Percentiles rank a stretch among this genome's conserved stretches.
Conservation (phyloP, 1,140 invertebrate species). For the Drosophila grimshawi region DNA sequence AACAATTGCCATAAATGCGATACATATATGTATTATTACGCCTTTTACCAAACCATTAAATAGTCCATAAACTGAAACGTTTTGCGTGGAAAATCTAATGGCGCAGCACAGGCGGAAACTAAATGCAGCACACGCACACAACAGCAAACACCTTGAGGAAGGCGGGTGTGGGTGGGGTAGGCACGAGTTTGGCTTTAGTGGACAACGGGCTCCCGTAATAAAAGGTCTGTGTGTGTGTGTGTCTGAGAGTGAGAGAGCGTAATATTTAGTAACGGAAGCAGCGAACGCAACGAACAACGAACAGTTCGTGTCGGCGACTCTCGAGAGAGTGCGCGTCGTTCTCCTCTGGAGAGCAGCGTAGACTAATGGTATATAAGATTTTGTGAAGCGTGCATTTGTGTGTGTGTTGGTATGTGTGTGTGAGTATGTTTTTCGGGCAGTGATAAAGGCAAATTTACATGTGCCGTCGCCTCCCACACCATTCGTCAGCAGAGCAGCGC, state of each 20-base stretch:
- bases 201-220: slow-evolving; percentile 18
- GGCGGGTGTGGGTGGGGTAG: background rate
- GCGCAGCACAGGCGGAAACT: slow-evolving; percentile 55
- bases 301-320: slow-evolving; percentile 32
- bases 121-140: slow-evolving; percentile 46
- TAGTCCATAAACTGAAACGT: slow-evolving; percentile 53
- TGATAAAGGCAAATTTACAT: slow-evolving; percentile 77
- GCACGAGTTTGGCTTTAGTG: slow-evolving; percentile 9
- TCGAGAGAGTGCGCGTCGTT: slow-evolving; percentile 54
- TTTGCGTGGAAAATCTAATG: slow-evolving; percentile 60
- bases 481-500: background rate
- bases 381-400: slow-evolving; percentile 44
- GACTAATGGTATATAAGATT: slow-evolving; percentile 61
- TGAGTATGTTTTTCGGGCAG: slow-evolving; percentile 48
- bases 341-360: slow-evolving; percentile 54
- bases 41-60: slow-evolving; percentile 55
- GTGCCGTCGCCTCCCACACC: slow-evolving; percentile 31
- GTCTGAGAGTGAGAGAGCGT: slow-evolving; percentile 4
- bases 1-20: slow-evolving; percentile 62
- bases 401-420: background rate
- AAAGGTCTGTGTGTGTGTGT: background rate
- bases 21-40: slow-evolving; percentile 46
- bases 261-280: slow-evolving; percentile 23
- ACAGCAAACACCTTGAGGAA: slow-evolving; percentile 21
- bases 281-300: slow-evolving; percentile 27